Percentiles rank a stretch among this genome's conserved stretches.
These are phyloP conservation scores for Drosophila anceps DNA, from an alignment of 2,888 invertebrate species.

Conservation along the genomic window DNA sequence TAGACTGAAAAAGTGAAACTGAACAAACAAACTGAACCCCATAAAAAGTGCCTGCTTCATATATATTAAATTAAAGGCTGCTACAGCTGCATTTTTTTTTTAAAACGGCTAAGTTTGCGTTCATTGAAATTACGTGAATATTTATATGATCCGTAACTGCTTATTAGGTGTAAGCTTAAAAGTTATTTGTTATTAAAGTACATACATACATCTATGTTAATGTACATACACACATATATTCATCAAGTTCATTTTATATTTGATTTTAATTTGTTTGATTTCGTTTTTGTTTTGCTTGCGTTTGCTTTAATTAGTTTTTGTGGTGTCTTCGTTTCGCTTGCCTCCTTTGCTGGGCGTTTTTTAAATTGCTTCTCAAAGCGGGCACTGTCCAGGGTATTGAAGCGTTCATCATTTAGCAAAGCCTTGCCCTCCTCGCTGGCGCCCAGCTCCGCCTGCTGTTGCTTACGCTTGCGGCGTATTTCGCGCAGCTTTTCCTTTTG, in stretches of 20 bases:
- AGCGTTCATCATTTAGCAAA: conserved; percentile 83
- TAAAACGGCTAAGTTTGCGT: conserved; percentile 47
- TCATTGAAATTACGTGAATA: conserved; percentile 54
- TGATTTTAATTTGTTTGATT: conserved; percentile 28
- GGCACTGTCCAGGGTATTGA: conserved; percentile 75
- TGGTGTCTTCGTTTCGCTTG: not conserved
- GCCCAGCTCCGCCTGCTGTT: conserved; percentile 56
- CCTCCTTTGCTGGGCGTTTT: conserved; percentile 22
- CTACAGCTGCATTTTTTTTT: conserved; percentile 43
- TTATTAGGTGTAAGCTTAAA: conserved; percentile 69
- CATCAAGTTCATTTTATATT: conserved; percentile 16
- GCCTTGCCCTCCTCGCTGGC: conserved; percentile 52
- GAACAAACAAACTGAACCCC: conserved; percentile 11
- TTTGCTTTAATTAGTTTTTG: conserved; percentile 10
- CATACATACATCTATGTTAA: conserved; percentile 5
- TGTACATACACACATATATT: conserved; percentile 16
- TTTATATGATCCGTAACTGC: conserved; percentile 66
- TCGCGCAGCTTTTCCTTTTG: conserved; percentile 83
- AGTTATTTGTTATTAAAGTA: conserved; percentile 59
- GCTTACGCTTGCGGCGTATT: conserved; percentile 77
- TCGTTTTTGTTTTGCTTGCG: conserved; percentile 23
- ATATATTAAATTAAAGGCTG: conserved; percentile 27
- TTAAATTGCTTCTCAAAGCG: conserved; percentile 77
- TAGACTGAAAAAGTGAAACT: conserved; percentile 76
- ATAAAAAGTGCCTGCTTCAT: conserved; percentile 50